Evolutionary conservation across 2,888 invertebrate genomes (phyloP), one percentile per base, ranked within the genome.

Genomic region (Meta bourneti): DNA sequence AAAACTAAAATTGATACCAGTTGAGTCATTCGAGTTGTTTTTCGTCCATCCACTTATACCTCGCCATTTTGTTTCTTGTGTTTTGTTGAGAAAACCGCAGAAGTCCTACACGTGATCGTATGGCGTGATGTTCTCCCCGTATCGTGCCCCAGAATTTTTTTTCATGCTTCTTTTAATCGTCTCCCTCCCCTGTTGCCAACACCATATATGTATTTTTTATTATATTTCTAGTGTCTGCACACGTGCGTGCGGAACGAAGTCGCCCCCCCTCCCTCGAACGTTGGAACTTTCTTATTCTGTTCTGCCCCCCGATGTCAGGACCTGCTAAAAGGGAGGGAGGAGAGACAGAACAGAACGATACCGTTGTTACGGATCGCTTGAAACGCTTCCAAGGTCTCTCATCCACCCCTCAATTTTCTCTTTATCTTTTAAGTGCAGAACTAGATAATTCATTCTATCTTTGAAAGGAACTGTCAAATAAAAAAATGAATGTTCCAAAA

Each of bases 21-120:
- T 80, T 87, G 79, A 87, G 80, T 80, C 79, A 87, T 87, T 72
- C 34, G 54, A 16, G 51, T 86, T 79, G 13, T 86, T 71, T 86
- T 71, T 72, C 72, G 13, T 54, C 20, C 34, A 34, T 34, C 34
- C 34, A 34, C 34, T 34, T 34, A 34, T 34, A 34, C 34, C 34
- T 34, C 34, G 34, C 34, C 34, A 34, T 34, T 34, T 34, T 34
- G 34, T 48, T 78, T 61, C 16, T 79, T 49, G 49, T 78, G 52
- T 86, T 86, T 86, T 78, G 71, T 79, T 78, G 70, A 20, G 79
- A 82, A 88, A 89, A 89, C 88, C 88, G 88, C 88, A 89, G 88
- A 75, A 81, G 69, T 74, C 81, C 81, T 82, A 81, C 81, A 82
- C 75, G 74, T 75, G 88, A 89, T n/a, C 75, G 88, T 34, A 81